Evolutionary conservation across 2,888 invertebrate species (phyloP), one percentile per base, ranked within the genome.

Genomic region (Drosophila leonis): DNA sequence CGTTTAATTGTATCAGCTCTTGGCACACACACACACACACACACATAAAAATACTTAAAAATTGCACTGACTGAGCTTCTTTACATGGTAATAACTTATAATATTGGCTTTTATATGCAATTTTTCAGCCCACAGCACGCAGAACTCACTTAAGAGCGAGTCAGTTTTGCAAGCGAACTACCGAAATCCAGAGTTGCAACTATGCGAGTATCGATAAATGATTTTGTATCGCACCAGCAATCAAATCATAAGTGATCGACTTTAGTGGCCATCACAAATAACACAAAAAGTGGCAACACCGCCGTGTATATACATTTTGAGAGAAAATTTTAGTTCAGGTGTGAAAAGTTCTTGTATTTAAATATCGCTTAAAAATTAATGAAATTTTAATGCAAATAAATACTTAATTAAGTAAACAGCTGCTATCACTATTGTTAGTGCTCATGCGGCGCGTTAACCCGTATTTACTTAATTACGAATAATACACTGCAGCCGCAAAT

Each of bases 271-370:
- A 61, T 71, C 65, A 46, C 77, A 27, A 65, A 18, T 20, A 18
- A n/a, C 39, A 69, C 49, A 63, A 60, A 63, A 78, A 75, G 78
- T 75, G 75, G 75, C 75, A 75, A 63, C 78, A 57, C 63, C 59
- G 78, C 78, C 78, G 75, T 72, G 78, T 78, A 83, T 86, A 86
- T 84, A 85, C 85, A 84, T 85, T 79, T 77, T 68, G 57, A 70
- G 83, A 86, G 89, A 83, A 88, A 83, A 85, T 80, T 83, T 77
- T 65, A n/a, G 68, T 77, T 72, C 73, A 59, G 80, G 80, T 78
- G 72, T 75, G 78, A 81, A 82, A 87, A 82, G 60, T 83, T 65
- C 56, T 41, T 68, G 56, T 37, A 68, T 66, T 65, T 61, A 41
- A 52, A 46, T 29, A 24, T 29, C 29, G 15, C 56, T 33, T 54